Base-by-base conservation (phyloP, 1,140 invertebrate genomes). In the Drosophila melanica region DNA sequence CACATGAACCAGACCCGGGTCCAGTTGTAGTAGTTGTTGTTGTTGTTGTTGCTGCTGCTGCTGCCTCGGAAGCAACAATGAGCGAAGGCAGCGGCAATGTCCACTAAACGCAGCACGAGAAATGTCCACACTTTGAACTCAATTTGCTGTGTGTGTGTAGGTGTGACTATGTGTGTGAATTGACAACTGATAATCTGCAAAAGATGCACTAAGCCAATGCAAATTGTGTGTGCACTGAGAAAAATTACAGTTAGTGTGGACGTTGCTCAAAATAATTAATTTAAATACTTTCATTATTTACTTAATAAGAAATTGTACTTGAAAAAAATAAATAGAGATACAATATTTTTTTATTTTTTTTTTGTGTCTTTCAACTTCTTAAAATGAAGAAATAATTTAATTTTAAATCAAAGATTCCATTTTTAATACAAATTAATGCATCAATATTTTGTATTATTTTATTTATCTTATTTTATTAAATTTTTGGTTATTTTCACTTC, bases 121-220 rank as follows among this genome's bases (percentile, higher is more conserved):
- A 82, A 74, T 87, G 84, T 80, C 79, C 79, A 79, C 84, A 79
- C 64, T 79, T 77, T 87, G 71, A 65, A 73, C 79, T 79, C 82
- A 53, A 81, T 87, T 79, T 85, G 53, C 23, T n/a, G 20, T 58
- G 45, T 37, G 42, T n/a, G 27, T 55, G 54, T 70, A 55, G 37
- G 33, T 60, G 42, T 14, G 33, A 47, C 39, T 42, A 35, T 68
- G 30, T 55, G 59, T 66, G 53, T 57, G 50, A 68, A 44, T 68
- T 55, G 62, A 8, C 48, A 67, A 57, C 44, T 42, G 62, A 23
- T 71, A 79, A 76, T 72, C 71, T 59, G 41, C 12, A 37, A 16
- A 48, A 48, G 45, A 66, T 37, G 6, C 23, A 30, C 27, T 37
- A 30, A 20, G 44, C 37, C 65, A 59, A 84, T 79, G 82, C 71